Conservation (phyloP, 2,797 vertebrate genomes). For the Xenops minutus region DNA sequence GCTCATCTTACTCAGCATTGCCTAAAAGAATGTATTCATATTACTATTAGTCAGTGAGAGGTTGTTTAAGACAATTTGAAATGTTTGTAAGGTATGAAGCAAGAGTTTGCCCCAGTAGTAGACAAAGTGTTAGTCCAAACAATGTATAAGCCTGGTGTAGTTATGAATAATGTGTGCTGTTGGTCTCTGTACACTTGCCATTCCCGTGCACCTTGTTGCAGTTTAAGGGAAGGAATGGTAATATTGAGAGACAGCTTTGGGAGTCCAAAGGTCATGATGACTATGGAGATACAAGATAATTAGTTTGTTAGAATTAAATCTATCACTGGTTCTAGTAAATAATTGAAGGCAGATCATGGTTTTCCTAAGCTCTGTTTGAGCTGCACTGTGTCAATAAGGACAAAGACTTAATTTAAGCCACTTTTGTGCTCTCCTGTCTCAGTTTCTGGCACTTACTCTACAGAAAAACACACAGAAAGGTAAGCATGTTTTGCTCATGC, state of each 20-base stretch:
- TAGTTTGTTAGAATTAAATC: conserved; percentile 51
- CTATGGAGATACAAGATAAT: not conserved
- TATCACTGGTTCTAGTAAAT: not conserved
- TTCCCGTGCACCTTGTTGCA: not conserved
- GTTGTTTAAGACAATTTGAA: not conserved
- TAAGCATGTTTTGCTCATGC: not conserved
- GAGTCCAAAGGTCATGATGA: not conserved
- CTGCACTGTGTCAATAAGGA: not conserved
- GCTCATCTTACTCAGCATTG: not conserved
- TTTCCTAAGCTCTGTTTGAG: not conserved
- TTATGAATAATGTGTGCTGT: not conserved
- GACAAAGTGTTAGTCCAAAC: not conserved
- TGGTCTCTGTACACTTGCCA: not conserved
- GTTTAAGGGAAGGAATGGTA: not conserved
- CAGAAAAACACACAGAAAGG: not conserved
- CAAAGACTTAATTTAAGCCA: conserved; percentile 14
- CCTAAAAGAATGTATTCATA: not conserved
- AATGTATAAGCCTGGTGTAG: not conserved
- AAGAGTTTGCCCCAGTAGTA: not conserved
- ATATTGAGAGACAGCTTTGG: not conserved
- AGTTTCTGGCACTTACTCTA: not conserved
- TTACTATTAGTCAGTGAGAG: not conserved
- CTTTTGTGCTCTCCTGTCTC: not conserved
- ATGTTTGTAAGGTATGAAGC: not conserved
- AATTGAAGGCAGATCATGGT: not conserved